A percentile compares a stretch with the other conserved stretches of the same genome.
Evolutionary conservation across 2,797 vertebrate species (phyloP).

Genomic region (Morus bassanus): DNA sequence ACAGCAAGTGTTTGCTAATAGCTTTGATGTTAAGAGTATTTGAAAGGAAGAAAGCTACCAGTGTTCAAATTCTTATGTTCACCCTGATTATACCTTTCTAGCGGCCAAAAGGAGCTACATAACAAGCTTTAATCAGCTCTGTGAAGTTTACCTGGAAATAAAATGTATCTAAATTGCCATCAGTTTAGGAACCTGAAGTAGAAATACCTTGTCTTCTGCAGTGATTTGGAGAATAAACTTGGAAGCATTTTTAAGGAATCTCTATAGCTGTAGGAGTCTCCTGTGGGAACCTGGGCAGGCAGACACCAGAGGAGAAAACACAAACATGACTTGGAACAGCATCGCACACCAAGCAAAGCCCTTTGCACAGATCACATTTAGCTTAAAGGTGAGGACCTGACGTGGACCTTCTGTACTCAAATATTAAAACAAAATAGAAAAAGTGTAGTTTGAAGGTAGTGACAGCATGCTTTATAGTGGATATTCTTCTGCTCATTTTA

Average conservation of each 20-base stretch:
- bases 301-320: background rate
- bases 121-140: constrained; percentile 12
- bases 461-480: background rate
- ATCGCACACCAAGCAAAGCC: background rate
- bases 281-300: background rate
- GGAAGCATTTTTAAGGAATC: background rate
- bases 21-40: constrained; percentile 44
- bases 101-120: background rate
- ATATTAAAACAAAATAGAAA: background rate
- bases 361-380: background rate
- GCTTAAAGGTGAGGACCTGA: background rate
- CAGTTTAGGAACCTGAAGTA: background rate
- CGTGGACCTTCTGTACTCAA: background rate
- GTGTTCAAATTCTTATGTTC: background rate
- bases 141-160: constrained; percentile 36
- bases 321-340: background rate
- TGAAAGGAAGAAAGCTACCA: constrained; percentile 10
- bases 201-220: background rate
- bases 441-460: background rate
- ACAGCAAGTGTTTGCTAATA: constrained; percentile 27
- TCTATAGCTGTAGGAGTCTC: background rate
- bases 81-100: background rate
- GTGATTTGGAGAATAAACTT: background rate
- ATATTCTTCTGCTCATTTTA: background rate
- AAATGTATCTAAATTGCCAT: background rate